Base-by-base conservation (phyloP, 2,113 vertebrate genomes). In the Lophius piscatorius region DNA sequence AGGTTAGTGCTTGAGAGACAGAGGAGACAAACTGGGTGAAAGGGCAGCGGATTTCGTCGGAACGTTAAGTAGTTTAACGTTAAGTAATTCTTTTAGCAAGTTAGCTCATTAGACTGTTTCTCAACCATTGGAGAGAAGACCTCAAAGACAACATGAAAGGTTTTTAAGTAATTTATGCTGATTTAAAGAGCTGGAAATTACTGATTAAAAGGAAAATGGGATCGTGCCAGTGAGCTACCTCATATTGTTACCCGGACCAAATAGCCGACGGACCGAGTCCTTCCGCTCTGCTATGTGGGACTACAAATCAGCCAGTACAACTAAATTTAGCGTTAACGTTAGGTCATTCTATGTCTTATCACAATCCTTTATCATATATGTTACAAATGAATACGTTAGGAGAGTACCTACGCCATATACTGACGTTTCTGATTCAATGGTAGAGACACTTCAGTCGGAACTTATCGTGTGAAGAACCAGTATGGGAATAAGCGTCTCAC, bases 31-130 rank as follows among this genome's bases (percentile, higher is more conserved):
- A 38, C 0, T 87, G 2, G 82, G 84, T 68, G 61, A 88, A 87
- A 87, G 80, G 78, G 47, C 65, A 70, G 14, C 24, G 24, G 69
- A 65, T 72, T 76, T 78, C 55, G 59, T 33, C 10, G 29, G 39
- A 55, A n/a, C 33, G 26, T 36, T 67, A 63, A 68, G 52, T 56
- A 36, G 48, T 62, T 60, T 33, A 59, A 3, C 9, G 26, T 28
- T 5, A 9, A 23, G 42, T 22, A 6, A 21, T 17, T 13, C 0
- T 2, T 6, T 14, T 36, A 28, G 2, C 24, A 24, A 13, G 2
- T 34, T 7, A 8, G 4, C 2, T 3, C 5, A 12, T 18, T 4
- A 9, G 20, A 14, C 7, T 3, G 5, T 45, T 12, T 5, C 41
- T 14, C 41, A 4, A 8, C 13, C 3, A 12, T 35, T 35, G 9